Conservation (phyloP, 2,797 vertebrate genomes). For the Lacerta agilis region DNA sequence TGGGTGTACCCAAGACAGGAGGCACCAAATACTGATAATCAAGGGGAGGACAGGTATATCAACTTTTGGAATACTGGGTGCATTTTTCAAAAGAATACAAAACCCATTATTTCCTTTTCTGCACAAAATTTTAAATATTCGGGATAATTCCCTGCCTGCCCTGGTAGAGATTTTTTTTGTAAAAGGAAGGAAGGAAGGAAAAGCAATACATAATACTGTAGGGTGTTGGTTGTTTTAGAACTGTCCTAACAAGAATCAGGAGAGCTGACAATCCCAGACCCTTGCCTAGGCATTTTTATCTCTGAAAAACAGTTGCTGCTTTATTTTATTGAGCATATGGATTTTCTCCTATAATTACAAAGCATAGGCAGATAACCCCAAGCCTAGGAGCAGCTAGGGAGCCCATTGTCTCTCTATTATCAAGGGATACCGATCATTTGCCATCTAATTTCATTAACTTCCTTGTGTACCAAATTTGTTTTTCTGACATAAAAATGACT, state of each 20-base stretch:
- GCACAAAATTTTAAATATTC: background rate
- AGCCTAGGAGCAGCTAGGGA: background rate
- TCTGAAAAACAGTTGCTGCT: constrained; percentile 3
- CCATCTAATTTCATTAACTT: background rate
- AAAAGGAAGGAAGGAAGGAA: no score
- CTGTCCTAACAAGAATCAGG: background rate
- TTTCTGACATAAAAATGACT: constrained; percentile 13
- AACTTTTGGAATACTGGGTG: background rate
- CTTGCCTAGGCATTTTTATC: rapidly evolving
- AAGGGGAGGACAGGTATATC: no score
- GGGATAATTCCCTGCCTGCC: background rate
- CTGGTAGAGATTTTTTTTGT: background rate
- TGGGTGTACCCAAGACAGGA: background rate
- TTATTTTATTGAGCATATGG: background rate
- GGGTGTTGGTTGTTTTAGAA: background rate
- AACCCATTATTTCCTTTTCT: background rate
- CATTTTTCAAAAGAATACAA: background rate
- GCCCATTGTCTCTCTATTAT: background rate
- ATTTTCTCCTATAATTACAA: background rate
- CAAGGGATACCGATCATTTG: background rate
- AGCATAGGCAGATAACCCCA: background rate
- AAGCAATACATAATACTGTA: background rate
- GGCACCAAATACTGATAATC: background rate
- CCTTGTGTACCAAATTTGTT: rapidly evolving
- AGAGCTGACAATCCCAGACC: background rate